These are phyloP conservation scores for Tryphoninae sp. DNA, from an alignment of 2,888 invertebrate genomes.

Conservation along the genomic window DNA sequence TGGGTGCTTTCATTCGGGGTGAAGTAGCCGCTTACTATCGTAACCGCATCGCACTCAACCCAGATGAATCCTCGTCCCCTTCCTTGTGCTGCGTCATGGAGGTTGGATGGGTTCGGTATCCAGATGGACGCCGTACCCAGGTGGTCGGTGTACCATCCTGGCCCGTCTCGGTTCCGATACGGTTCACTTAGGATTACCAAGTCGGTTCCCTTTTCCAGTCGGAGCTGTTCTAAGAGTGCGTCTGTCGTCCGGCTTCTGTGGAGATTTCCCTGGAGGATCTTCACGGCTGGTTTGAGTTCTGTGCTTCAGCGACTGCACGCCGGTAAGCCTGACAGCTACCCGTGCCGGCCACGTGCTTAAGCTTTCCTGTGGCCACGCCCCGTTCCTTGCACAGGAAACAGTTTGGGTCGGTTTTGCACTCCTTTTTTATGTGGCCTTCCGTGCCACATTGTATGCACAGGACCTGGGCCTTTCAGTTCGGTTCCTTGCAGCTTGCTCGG, in stretches of 20 bases:
- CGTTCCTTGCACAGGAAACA: conserved; percentile 55
- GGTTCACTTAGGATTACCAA: too few species aligned
- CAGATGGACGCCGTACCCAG: too few species aligned
- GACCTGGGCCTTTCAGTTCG: not conserved
- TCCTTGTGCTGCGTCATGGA: conserved; percentile 1
- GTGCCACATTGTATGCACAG: not conserved
- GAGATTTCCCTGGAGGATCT: conserved; percentile 63
- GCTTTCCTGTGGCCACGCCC: not conserved
- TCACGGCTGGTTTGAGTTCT: not conserved
- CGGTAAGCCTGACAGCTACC: conserved; percentile 30
- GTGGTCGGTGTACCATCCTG: too few species aligned
- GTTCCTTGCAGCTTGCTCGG: not conserved
- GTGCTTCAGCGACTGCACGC: conserved; percentile 43
- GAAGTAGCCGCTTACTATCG: too few species aligned
- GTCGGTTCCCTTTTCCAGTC: not conserved
- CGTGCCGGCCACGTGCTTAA: conserved; percentile 52
- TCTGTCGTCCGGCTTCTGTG: conserved; percentile 57
- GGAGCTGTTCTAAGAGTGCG: conserved; percentile 50
- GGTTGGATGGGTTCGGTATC: too few species aligned
- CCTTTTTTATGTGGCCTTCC: not conserved
- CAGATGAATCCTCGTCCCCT: conserved; percentile 44
- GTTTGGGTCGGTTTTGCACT: not conserved
- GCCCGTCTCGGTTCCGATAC: too few species aligned
- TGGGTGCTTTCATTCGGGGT: too few species aligned
- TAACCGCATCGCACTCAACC: too few species aligned